Percentiles rank a stretch among this genome's conserved stretches.
Evolutionary conservation across 2,113 vertebrate genomes (phyloP).

Genomic region (Crotalus helleri): DNA sequence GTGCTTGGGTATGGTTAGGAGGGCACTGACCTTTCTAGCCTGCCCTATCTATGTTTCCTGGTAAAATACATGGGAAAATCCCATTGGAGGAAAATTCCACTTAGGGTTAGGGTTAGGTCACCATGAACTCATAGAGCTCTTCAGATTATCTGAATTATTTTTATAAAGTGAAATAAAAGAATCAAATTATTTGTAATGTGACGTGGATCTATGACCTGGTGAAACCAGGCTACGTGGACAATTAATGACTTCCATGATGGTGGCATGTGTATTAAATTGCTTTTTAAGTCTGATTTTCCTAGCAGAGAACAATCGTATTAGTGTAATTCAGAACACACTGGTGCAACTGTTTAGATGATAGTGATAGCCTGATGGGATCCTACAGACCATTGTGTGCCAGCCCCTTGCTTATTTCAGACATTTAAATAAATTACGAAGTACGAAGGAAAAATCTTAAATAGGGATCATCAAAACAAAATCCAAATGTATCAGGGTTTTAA

Average conservation of each 20-base stretch:
- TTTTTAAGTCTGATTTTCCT: neutral
- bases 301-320: conserved; percentile 28
- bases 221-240: neutral
- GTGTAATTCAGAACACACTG: conserved; percentile 67
- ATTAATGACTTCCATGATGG: neutral
- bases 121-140: too few species aligned
- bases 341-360: neutral
- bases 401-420: neutral
- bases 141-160: neutral
- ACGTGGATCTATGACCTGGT: neutral
- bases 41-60: too few species aligned
- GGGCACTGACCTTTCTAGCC: too few species aligned
- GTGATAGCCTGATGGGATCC: neutral
- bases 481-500: conserved; percentile 47
- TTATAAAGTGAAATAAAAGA: neutral
- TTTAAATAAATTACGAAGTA: conserved; percentile 50
- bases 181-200: neutral
- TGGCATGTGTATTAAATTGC: neutral
- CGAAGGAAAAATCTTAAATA: conserved; percentile 54
- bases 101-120: too few species aligned
- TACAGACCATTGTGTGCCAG: neutral
- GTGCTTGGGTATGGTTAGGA: too few species aligned
- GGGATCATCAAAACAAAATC: conserved; percentile 28
- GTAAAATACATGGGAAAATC: too few species aligned
- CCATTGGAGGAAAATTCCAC: too few species aligned